A percentile compares a stretch with the other conserved stretches of the same genome.
Conservation (phyloP, 2,888 invertebrate genomes). For the Pristionchus maxplancki region DNA sequence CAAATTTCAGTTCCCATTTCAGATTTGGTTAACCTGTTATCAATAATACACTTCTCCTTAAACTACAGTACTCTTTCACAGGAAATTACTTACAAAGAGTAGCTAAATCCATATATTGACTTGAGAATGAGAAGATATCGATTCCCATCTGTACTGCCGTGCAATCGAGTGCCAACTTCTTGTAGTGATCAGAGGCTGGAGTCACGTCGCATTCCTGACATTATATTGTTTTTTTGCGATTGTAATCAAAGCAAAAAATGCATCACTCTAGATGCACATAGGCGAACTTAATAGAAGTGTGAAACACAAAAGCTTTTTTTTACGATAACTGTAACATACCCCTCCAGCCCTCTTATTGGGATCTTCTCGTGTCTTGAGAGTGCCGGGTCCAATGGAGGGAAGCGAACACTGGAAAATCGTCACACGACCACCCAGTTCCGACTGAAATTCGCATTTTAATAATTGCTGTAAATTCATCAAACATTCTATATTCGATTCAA, state of each 20-base stretch:
- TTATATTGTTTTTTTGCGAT: background rate
- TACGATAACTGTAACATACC: no score
- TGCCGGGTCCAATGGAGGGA: conserved; percentile 86
- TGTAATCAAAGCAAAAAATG: background rate
- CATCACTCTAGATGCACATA: background rate
- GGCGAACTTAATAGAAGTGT: background rate
- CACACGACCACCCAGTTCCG: conserved; percentile 92
- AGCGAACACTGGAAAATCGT: conserved; percentile 94
- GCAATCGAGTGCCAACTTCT: conserved; percentile 94
- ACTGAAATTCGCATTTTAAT: conserved; percentile 80
- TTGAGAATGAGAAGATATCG: conserved; percentile 93
- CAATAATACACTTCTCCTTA: no score
- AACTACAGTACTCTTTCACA: background rate
- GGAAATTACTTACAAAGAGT: conserved; percentile 85
- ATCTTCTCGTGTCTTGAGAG: conserved; percentile 89
- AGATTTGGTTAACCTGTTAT: no score
- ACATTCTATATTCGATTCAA: background rate
- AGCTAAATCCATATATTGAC: conserved; percentile 94
- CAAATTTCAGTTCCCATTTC: no score
- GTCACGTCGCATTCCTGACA: conserved; percentile 86
- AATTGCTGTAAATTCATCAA: background rate
- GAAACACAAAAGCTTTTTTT: background rate
- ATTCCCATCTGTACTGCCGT: conserved; percentile 90
- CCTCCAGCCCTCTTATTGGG: conserved; percentile 87
- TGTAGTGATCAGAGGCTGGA: conserved; percentile 98